Base-by-base conservation (phyloP, 2,113 vertebrate species). In the Phalacrocorax carbo region DNA sequence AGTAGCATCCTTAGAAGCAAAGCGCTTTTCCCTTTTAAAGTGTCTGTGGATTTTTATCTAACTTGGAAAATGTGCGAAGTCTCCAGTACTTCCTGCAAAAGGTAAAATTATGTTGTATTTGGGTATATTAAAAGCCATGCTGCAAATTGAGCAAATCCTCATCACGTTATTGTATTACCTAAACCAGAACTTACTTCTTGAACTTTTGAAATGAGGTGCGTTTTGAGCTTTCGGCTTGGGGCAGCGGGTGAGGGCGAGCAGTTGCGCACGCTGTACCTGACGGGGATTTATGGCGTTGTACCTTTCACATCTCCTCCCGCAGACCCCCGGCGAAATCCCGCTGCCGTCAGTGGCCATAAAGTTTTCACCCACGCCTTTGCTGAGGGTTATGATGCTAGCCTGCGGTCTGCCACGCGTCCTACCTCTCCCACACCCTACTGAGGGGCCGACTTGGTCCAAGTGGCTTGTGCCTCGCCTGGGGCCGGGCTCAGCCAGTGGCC, bases 221-320 rank as follows among this genome's bases (percentile, higher is more conserved):
- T 68, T 88, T 92, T 25, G 36, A 85, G 82, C 54, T 65, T 71
- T 68, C 0, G 9, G 57, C 85, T 82, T 55, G 23, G 51, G n/a
- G 48, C 73, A 48, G 62, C 0, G 0, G 51, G n/a, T 0, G 2
- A 62, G 22, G 51, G 29, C 0, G 4, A 40, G 57, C 13, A 2
- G 7, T 26, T 1, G 9, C 0, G 0, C 3, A 11, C 1, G 8
- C 80, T 1, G 9, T 49, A 36, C 51, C 51, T 75, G 72, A 11
- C 8, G 0, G 48, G 26, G 49, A 29, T 93, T 72, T 49, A 23
- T 1, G 4, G 11, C 2, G 0, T 48, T 5, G 15, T 54, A 38
- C 58, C 20, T 13, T 51, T 57, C 16, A 1, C 34, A 1, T 79
- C 48, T 27, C 51, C 49, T 86, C 77, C 65, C 1, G 4, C 55